Evolutionary conservation across 1,140 invertebrate genomes (phyloP).

Genomic region (Psix sp.): DNA sequence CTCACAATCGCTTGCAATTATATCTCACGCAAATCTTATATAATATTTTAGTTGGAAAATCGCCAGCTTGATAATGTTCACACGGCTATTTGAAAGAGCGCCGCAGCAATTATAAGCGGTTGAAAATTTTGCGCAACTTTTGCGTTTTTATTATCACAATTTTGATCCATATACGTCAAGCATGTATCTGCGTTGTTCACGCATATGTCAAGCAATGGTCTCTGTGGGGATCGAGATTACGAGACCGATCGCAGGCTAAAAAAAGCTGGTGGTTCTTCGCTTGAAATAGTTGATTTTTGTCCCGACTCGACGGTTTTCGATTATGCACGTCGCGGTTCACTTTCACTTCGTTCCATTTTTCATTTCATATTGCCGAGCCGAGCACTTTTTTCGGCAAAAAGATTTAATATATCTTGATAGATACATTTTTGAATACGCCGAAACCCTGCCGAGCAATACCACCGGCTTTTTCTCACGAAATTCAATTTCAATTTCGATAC

Average conservation of each 20-base stretch:
- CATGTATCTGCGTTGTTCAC: constrained; percentile 45
- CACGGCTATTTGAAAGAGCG: neutral
- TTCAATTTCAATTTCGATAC: constrained; percentile 5
- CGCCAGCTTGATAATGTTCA: neutral
- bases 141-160: too few relatives aligned
- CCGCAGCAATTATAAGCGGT: too few relatives aligned
- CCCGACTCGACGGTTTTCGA: constrained; percentile 29
- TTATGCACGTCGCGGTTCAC: constrained; percentile 33
- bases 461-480: constrained; percentile 8
- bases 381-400: constrained; percentile 31
- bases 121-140: too few relatives aligned
- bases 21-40: constrained; percentile 1
- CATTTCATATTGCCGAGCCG: constrained; percentile 32
- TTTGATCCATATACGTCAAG: constrained; percentile 26
- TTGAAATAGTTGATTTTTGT: constrained; percentile 41
- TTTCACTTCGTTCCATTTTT: constrained; percentile 41
- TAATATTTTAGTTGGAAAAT: neutral
- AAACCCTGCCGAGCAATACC: constrained; percentile 11
- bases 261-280: constrained; percentile 40
- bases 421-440: constrained; percentile 31
- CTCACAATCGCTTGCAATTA: neutral
- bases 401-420: constrained; percentile 49
- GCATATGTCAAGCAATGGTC: constrained; percentile 41
- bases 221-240: constrained; percentile 49
- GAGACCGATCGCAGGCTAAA: constrained; percentile 49